Conservation (phyloP, 2,888 invertebrate genomes). For the Megaustenia siamemsis region DNA sequence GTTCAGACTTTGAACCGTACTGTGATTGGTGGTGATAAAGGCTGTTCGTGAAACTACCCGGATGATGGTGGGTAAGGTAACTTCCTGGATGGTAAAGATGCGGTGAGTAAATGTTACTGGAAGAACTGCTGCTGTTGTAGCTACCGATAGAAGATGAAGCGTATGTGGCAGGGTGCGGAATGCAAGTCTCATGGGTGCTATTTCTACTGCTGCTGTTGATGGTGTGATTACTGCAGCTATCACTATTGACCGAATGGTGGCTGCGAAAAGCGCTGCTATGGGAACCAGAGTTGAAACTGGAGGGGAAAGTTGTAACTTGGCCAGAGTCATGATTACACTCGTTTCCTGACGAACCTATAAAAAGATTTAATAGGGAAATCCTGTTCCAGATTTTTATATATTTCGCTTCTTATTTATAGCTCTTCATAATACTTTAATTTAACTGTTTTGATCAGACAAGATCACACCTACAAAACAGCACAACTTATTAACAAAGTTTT, state of each 20-base stretch:
- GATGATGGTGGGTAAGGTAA: conserved; percentile 63
- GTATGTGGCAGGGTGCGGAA: background rate
- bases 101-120: conserved; percentile 54
- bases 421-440: no score
- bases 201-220: background rate
- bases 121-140: conserved; percentile 51
- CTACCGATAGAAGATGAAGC: background rate
- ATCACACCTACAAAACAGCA: no score
- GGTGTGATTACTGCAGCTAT: background rate
- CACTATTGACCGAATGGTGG: background rate
- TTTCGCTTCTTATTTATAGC: no score
- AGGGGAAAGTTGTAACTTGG: background rate
- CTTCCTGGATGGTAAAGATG: conserved; percentile 61
- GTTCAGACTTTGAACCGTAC: conserved; percentile 68
- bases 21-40: conserved; percentile 61
- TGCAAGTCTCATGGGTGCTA: background rate
- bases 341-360: conserved; percentile 32
- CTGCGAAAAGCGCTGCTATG: conserved; percentile 37
- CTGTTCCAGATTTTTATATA: no score
- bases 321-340: background rate
- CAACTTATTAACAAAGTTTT: no score
- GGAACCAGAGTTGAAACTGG: background rate
- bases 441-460: no score
- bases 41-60: conserved; percentile 15
- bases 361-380: no score